Conservation (phyloP, 2,113 vertebrate species). For the Phoenicopterus ruber region DNA sequence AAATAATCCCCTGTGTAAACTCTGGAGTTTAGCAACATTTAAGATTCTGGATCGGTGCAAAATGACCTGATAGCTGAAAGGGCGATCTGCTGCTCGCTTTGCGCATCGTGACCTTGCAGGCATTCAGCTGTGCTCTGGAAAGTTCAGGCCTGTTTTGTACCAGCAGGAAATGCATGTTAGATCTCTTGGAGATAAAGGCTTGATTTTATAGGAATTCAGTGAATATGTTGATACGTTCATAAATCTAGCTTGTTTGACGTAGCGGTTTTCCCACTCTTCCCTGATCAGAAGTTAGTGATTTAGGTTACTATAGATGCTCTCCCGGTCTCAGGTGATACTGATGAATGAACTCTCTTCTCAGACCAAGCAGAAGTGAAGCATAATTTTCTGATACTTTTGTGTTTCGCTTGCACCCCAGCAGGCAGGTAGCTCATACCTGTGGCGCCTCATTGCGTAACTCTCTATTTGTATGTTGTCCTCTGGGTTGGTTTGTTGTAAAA, state of each 20-base stretch:
- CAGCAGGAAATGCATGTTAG: neutral
- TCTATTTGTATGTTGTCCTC: neutral
- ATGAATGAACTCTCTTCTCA: neutral
- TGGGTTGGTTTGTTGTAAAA: neutral
- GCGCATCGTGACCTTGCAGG: neutral
- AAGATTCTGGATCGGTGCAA: neutral
- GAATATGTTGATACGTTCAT: rapidly evolving
- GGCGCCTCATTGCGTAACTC: neutral
- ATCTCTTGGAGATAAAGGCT: constrained; percentile 27
- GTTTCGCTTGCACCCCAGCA: neutral
- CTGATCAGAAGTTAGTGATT: neutral
- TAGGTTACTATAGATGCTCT: neutral
- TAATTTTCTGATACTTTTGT: neutral
- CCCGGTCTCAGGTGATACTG: neutral
- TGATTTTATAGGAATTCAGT: neutral
- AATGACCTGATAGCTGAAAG: neutral
- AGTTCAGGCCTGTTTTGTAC: constrained; percentile 39
- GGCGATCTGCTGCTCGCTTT: neutral
- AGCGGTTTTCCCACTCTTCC: neutral
- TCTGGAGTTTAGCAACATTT: neutral
- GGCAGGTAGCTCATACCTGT: neutral
- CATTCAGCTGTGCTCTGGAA: neutral
- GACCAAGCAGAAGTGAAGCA: neutral
- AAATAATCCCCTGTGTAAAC: neutral
- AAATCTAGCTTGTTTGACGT: neutral